A percentile compares a stretch with the other conserved stretches of the same genome.
phyloP scores from a whole-genome alignment of 2,888 invertebrate species.

The Rosalia funebris region DNA sequence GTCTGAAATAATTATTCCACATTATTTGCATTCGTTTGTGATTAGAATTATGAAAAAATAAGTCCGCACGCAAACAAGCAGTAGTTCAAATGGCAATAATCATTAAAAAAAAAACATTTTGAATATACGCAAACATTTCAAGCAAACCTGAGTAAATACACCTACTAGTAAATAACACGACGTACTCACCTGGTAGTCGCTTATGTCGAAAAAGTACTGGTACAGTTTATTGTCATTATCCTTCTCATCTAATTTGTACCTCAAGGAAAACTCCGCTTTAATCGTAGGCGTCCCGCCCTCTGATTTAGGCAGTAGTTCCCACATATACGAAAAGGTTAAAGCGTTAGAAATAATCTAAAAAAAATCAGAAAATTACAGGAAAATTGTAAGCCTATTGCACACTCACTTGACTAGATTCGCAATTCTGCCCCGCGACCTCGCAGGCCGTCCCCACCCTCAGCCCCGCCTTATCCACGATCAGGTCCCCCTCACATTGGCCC shows the following conservation, averaged over 20 bases:
- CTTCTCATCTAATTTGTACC: slow-evolving; percentile 66
- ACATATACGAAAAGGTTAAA: slow-evolving; percentile 83
- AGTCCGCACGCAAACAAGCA: too few species aligned
- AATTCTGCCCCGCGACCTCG: slow-evolving; percentile 51
- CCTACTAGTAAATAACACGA: too few species aligned
- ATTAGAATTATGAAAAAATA: too few species aligned
- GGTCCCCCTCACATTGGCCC: slow-evolving; percentile 64
- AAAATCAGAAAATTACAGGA: not conserved
- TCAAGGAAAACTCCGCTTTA: slow-evolving; percentile 72
- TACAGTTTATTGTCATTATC: slow-evolving; percentile 63
- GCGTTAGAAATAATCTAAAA: slow-evolving; percentile 76
- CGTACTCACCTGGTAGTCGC: slow-evolving; percentile 77
- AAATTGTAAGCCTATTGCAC: not conserved
- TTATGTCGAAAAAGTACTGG: slow-evolving; percentile 80
- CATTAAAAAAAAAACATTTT: too few species aligned
- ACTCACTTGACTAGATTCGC: slow-evolving; percentile 59
- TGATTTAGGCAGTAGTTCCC: slow-evolving; percentile 71
- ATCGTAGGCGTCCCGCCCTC: slow-evolving; percentile 63
- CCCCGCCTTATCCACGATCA: slow-evolving; percentile 51
- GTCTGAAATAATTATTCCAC: too few species aligned
- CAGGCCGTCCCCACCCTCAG: slow-evolving; percentile 52
- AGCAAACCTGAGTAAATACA: too few species aligned
- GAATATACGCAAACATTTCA: too few species aligned
- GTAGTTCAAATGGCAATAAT: too few species aligned
- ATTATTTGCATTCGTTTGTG: too few species aligned